Evolutionary conservation across 2,888 invertebrate species (phyloP), one percentile per base, ranked within the genome.

Genomic region (Dynastes hyllus): DNA sequence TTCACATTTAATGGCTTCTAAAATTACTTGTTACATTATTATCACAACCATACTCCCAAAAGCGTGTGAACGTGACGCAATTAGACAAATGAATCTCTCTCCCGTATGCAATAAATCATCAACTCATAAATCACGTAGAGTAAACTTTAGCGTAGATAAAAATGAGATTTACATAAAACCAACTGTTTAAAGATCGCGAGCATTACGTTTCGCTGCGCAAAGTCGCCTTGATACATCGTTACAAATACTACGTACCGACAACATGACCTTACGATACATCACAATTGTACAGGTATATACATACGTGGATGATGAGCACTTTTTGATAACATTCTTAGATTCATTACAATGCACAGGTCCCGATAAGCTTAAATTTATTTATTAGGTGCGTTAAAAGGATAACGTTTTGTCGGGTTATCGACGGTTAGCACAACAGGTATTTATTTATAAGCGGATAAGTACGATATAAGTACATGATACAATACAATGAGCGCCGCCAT

Each of bases 381-480:
- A 53, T 53, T 53, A 53, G 53, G 53, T 53, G 53, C 16, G 53
- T 51, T 51, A 51, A 51, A 51, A 51, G 9, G 51, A 51, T 51
- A 51, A 51, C 51, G 32, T 53, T 53, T 53, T 53, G 53, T 53
- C 53, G 53, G 53, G 53, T 16, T 53, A 53, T 53, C 13, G 53
- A 2, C 53, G 53, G 53, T n/a, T 53, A 53, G 16, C 13, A 53
- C 53, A 13, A 53, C 16, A 53, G 5, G n/a, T 8, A 53, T 53
- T 53, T 53, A 53, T 53, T 13, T 53, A 53, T 13, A 53, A 9
- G 16, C 53, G 13, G 32, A 53, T 53, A 53, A 40, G 37, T 37
- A 37, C 37, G 37, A 37, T 37, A 6, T 37, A 37, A 3, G 8
- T 40, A 40, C 40, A 40, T 40, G 40, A 3, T 16, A 53, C n/a